Evolutionary conservation across 2,888 invertebrate genomes (phyloP).

Genomic region (Stratiomys singularior): DNA sequence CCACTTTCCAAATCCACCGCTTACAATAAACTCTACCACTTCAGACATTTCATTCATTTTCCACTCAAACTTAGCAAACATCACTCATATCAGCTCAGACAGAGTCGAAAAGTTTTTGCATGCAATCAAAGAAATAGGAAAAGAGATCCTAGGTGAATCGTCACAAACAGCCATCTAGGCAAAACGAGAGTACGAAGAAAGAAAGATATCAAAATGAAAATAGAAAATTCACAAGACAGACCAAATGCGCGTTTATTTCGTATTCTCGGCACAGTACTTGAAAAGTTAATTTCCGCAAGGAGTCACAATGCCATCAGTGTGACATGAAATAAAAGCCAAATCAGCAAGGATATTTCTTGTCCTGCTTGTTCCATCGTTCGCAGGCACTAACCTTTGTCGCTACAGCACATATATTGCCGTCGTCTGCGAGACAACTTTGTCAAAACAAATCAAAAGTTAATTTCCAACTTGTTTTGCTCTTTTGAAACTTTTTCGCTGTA

Average conservation of each 20-base stretch:
- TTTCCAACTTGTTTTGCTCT: slow-evolving; percentile 37
- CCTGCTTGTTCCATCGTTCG: no score
- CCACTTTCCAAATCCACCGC: not conserved
- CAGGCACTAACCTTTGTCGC: not conserved
- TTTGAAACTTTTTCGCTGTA: slow-evolving; percentile 25
- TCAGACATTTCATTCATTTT: not conserved
- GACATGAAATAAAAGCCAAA: slow-evolving; percentile 1
- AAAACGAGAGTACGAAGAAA: not conserved
- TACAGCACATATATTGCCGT: not conserved
- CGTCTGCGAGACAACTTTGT: slow-evolving; percentile 26
- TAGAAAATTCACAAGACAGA: not conserved
- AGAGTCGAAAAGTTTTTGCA: not conserved
- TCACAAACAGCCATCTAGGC: not conserved
- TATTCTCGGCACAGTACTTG: slow-evolving; percentile 18
- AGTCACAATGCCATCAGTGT: slow-evolving; percentile 7
- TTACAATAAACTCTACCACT: not conserved
- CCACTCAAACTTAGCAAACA: not conserved
- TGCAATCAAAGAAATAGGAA: not conserved
- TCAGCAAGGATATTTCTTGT: no score
- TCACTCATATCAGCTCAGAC: slow-evolving; percentile 4
- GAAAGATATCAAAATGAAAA: not conserved
- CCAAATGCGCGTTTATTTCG: not conserved
- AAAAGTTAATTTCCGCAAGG: slow-evolving; percentile 31
- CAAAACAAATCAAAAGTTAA: slow-evolving; percentile 45
- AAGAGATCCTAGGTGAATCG: not conserved